Base-by-base conservation (phyloP, 1,140 invertebrate species). In the Aphelenchoides besseyi region DNA sequence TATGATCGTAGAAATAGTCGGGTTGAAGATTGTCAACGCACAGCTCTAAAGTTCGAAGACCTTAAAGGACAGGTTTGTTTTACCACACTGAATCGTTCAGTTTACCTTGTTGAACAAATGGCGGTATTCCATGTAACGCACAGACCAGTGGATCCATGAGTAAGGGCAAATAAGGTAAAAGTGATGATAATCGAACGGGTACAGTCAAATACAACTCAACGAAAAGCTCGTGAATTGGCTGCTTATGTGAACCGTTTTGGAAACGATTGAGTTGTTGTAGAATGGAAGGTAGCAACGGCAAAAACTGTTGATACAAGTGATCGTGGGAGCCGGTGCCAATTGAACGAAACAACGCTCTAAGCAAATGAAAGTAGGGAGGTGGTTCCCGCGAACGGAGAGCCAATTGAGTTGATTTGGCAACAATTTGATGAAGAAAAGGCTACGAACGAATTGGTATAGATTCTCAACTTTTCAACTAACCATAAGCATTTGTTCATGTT, bases 11-110 rank as follows among this genome's bases (percentile, higher is more conserved):
- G 1, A 99, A 87, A 83, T 97, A 98, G 83, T 99, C 96, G 9
- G 95, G 95, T 82, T 97, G 95, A 28, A 98, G 87, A 86, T 99
- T 99, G 83, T 99, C 96, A 0, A 99, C 95, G 85, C 96, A 98
- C 0, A 99, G 87, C 83, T 98, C 96, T 0, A 99, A 87, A 0
- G 96, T 99, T 37, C 96, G 86, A 18, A 98, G 84, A 3, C 96
- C 75, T 89, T 92, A 87, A n/a, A 53, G n/a, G 5, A 66, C 5
- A 48, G 5, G 5, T 5, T 8, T 59, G 5, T 29, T 23, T 18
- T 3, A 57, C 3, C 23, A 35, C 26, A 48, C 36, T 48, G 23
- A 26, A 8, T 5, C 5, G 55, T 62, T 64, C 23, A 9, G 33
- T 28, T 3, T 66, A 76, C 89, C 89, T 87, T 94, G 92, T 75